Evolutionary conservation across 1,140 invertebrate genomes (phyloP), one percentile per base, ranked within the genome.

Genomic region (Rhopalosiphum maidis): DNA sequence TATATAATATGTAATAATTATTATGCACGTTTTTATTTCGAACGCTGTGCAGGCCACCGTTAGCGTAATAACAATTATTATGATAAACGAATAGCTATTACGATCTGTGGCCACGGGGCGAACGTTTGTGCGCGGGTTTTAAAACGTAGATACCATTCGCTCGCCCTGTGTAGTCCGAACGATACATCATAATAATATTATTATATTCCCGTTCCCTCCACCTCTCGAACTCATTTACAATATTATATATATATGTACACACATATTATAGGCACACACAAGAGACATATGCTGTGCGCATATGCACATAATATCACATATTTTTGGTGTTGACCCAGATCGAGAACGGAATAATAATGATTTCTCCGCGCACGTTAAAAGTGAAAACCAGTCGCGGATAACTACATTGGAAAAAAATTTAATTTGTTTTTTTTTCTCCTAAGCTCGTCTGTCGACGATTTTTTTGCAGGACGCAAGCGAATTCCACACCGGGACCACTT

Each of bases 381-480:
- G 86, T 88, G 86, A 88, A 88, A 88, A 88, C 86, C 86, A 46
- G 86, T 51, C 86, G 86, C 86, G 30, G 46, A 88, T 88, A 48
- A 48, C 86, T 46, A n/a, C 41, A 30, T 18, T 25, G 11, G 41
- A 46, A 87, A 46, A 43, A n/a, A 88, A 85, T 41, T 85, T 85
- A 43, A 77, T 85, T 85, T 41, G 37, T 43, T 85, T 85, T 85
- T 83, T 85, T 43, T 43, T 43, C 83, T 23, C 23, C 23, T 41
- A 43, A 85, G 83, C 83, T 85, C 77, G 77, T 86, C 85, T 46
- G 85, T 86, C 85, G 37, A 85, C 21, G 83, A 43, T 43, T 43
- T 77, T 68, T 77, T 46, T 46, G 8, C 37, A 1, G 85, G 37
- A 46, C 85, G 85, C 83, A 25, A 37, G 83, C 85, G 23, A 86